Evolutionary conservation across 2,888 invertebrate genomes (phyloP).

Genomic region (Pristionchus maxplancki): DNA sequence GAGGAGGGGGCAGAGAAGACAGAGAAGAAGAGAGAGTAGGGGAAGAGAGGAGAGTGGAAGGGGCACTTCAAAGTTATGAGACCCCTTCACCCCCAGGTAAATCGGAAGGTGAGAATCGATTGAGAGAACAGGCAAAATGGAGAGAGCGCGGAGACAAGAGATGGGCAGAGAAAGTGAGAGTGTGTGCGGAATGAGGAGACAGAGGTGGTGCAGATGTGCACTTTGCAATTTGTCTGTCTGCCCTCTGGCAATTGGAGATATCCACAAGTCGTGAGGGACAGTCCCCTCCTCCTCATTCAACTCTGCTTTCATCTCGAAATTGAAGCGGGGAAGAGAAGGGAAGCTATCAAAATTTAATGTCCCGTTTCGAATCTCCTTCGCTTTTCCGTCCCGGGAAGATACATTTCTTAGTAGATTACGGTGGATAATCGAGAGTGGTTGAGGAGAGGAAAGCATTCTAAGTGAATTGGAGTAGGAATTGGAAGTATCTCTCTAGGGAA

Average conservation of each 20-base stretch:
- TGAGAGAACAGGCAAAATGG: not conserved
- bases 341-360: constrained; percentile 34
- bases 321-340: not conserved
- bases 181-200: constrained; percentile 6
- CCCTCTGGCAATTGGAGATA: not conserved
- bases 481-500: not conserved
- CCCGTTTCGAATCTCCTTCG: not conserved
- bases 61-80: constrained; percentile 51
- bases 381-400: not conserved
- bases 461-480: constrained; percentile 22
- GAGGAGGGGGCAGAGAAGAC: no score
- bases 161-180: constrained; percentile 23
- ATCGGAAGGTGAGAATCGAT: constrained; percentile 21
- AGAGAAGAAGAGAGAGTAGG: no score
- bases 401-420: constrained; percentile 33
- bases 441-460: not conserved
- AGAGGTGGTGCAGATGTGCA: not conserved
- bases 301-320: constrained; percentile 22
- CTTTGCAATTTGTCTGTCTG: not conserved
- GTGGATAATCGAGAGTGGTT: constrained; percentile 6
- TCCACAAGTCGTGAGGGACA: not conserved
- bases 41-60: no score
- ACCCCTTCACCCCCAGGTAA: not conserved
- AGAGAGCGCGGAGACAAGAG: not conserved
- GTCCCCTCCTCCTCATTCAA: not conserved